Percentiles rank a stretch among this genome's conserved stretches.
phyloP scores from a whole-genome alignment of 2,797 vertebrate species.

The Pelodytes ibericus region DNA sequence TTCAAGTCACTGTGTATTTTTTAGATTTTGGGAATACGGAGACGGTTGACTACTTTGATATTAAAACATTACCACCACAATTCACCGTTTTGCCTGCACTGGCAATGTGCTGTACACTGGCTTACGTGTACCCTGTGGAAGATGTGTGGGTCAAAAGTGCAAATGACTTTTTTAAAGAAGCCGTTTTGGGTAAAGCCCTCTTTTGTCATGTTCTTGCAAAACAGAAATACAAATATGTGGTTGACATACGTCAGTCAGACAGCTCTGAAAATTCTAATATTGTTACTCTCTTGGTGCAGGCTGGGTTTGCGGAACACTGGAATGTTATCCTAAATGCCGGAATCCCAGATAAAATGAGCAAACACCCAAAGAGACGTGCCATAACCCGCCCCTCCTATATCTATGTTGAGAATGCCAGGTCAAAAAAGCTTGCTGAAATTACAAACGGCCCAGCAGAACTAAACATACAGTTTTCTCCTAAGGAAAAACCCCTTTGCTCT shows the following conservation, averaged over 20 bases:
- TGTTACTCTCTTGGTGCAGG: conserved; percentile 70
- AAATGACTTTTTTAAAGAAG: conserved; percentile 77
- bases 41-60: conserved; percentile 76
- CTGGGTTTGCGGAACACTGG: conserved; percentile 75
- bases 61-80: conserved; percentile 81
- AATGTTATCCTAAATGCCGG: conserved; percentile 55
- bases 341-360: not conserved
- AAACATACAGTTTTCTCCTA: conserved; percentile 25
- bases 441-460: not conserved
- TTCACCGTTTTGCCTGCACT: conserved; percentile 78
- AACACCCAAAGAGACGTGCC: not conserved
- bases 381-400: not conserved
- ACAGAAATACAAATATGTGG: conserved; percentile 71
- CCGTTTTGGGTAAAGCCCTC: conserved; percentile 74
- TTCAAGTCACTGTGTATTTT: conserved; percentile 79
- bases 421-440: conserved; percentile 27
- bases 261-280: conserved; percentile 66
- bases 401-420: rapidly evolving
- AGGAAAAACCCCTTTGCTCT: conserved; percentile 40
- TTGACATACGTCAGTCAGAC: conserved; percentile 71
- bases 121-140: conserved; percentile 70
- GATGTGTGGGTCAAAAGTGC: conserved; percentile 78
- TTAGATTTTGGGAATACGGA: conserved; percentile 91
- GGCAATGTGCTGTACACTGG: conserved; percentile 83
- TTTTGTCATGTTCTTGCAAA: conserved; percentile 72